phyloP scores from a whole-genome alignment of 2,113 vertebrate genomes.

The Stegastes partitus region DNA sequence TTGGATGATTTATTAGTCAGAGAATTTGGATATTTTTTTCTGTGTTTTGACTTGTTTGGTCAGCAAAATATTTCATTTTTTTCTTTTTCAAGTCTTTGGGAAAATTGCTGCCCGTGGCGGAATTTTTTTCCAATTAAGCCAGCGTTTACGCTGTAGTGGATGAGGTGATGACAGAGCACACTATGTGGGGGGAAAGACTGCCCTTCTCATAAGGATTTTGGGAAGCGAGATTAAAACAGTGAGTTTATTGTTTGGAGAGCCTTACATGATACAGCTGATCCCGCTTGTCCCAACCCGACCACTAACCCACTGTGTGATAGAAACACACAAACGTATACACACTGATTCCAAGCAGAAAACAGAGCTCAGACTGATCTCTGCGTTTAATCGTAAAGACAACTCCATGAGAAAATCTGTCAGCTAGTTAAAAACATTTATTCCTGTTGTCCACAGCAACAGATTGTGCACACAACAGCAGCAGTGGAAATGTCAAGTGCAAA shows the following conservation, averaged over 20 bases:
- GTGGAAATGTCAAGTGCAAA: conserved; percentile 50
- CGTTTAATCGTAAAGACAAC: conserved; percentile 8
- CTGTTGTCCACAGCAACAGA: conserved; percentile 28
- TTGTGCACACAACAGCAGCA: conserved; percentile 27
- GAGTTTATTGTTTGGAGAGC: conserved; percentile 70
- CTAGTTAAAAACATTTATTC: conserved; percentile 18
- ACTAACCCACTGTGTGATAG: conserved; percentile 26
- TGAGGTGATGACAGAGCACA: conserved; percentile 68
- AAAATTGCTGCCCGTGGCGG: conserved; percentile 42
- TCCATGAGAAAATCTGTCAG: conserved; percentile 30
- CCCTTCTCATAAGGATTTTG: conserved; percentile 58
- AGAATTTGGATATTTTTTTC: conserved; percentile 23
- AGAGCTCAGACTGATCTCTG: conserved; percentile 28
- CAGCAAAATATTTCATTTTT: conserved; percentile 33
- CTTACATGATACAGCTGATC: conserved; percentile 63
- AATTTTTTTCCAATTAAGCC: conserved; percentile 60
- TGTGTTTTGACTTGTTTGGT: conserved; percentile 45
- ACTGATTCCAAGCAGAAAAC: conserved; percentile 9
- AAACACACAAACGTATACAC: conserved; percentile 23
- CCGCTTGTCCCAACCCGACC: conserved; percentile 38
- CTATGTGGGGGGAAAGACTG: conserved; percentile 51
- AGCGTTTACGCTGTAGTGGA: conserved; percentile 54
- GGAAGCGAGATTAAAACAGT: conserved; percentile 65
- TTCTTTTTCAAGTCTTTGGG: conserved; percentile 13
- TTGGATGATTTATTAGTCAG: conserved; percentile 32